These are phyloP conservation scores for Sicus ferrugineus DNA, from an alignment of 2,888 invertebrate species.

Conservation along the genomic window DNA sequence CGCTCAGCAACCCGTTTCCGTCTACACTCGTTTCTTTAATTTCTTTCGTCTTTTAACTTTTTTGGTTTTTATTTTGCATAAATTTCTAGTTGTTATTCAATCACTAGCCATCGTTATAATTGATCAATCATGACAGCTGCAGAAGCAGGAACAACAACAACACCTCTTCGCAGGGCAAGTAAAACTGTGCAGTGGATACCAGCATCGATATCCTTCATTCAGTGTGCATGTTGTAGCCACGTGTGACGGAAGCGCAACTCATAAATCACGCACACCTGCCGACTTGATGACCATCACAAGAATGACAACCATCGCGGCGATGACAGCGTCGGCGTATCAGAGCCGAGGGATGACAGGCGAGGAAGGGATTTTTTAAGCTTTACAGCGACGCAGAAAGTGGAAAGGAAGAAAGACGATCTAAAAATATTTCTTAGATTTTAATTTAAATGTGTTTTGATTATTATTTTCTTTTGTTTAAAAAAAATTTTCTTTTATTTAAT, in stretches of 20 bases:
- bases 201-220: too few species aligned
- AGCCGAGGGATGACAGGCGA: not conserved
- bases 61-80: not conserved
- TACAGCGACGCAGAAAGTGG: not conserved
- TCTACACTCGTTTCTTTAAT: too few species aligned
- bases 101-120: conserved; percentile 2
- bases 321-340: too few species aligned
- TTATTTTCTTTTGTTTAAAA: not conserved
- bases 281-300: conserved; percentile 7
- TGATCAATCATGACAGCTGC: conserved; percentile 1
- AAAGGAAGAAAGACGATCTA: not conserved
- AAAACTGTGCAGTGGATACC: too few species aligned
- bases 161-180: too few species aligned
- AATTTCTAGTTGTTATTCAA: conserved; percentile 13
- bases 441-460: not conserved
- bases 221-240: conserved; percentile 1
- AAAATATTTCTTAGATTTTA: not conserved
- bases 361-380: not conserved
- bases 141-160: conserved; percentile 2
- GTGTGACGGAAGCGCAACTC: conserved; percentile 37
- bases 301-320: not conserved
- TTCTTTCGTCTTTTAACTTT: too few species aligned
- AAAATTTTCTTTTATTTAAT: not conserved
- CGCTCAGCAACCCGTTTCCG: too few species aligned
- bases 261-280: conserved; percentile 41